Conservation (phyloP, 2,888 invertebrate species). For the Tortricodes alternella region DNA sequence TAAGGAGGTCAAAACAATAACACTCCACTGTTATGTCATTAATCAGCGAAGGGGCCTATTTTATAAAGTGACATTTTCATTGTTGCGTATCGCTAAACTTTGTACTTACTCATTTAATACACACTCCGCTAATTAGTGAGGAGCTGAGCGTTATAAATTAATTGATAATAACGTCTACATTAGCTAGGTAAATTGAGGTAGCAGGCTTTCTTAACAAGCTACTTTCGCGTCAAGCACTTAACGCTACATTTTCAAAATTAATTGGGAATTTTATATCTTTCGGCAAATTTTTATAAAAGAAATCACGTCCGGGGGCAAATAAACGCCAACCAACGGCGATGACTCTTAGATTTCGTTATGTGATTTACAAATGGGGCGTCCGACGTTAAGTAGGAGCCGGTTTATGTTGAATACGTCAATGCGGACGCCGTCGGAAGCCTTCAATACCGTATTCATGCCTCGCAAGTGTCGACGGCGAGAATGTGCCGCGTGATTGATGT, state of each 20-base stretch:
- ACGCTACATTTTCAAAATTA: constrained; percentile 4
- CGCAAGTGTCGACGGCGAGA: constrained; percentile 60
- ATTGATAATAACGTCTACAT: constrained; percentile 20
- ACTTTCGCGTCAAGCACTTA: constrained; percentile 18
- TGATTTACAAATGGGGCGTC: constrained; percentile 47
- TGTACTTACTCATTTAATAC: constrained; percentile 36
- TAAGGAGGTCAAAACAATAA: constrained; percentile 56
- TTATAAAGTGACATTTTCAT: constrained; percentile 81
- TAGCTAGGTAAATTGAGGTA: constrained; percentile 16
- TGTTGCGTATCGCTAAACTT: constrained; percentile 70
- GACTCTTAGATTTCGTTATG: constrained; percentile 46
- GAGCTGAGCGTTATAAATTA: constrained; percentile 18
- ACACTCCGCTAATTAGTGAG: constrained; percentile 26
- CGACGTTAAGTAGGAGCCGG: constrained; percentile 58
- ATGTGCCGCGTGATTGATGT: constrained; percentile 69
- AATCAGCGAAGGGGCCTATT: constrained; percentile 72
- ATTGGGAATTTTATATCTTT: no score
- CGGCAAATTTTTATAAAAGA: no score
- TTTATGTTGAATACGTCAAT: constrained; percentile 68
- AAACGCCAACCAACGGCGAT: constrained; percentile 36
- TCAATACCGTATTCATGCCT: constrained; percentile 68
- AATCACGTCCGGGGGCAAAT: neutral
- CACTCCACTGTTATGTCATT: constrained; percentile 65
- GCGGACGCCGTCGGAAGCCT: constrained; percentile 57
- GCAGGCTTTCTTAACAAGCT: constrained; percentile 13